These are phyloP conservation scores for Xenopus petersii DNA, from an alignment of 2,797 vertebrate species.

Conservation along the genomic window DNA sequence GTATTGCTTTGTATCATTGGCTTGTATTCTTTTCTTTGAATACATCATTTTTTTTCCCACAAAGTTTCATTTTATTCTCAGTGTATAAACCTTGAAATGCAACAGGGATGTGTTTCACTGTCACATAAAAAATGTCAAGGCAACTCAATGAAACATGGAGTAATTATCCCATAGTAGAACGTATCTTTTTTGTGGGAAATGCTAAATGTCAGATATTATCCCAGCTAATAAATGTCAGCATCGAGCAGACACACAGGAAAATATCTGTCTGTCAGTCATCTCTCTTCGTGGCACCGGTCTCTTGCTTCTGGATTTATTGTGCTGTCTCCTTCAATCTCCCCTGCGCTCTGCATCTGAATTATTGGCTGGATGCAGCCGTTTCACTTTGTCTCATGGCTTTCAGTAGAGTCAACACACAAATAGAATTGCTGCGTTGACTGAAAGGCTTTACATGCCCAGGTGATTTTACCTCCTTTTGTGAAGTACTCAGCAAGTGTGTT, in stretches of 20 bases:
- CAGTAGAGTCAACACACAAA: neutral
- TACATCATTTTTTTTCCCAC: too few species aligned
- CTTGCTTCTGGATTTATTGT: too few species aligned
- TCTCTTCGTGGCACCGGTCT: slow-evolving; percentile 18
- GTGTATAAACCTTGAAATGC: too few species aligned
- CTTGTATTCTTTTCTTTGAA: too few species aligned
- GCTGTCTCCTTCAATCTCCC: neutral
- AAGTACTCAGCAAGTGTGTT: neutral
- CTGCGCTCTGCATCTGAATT: neutral
- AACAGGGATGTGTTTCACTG: too few species aligned
- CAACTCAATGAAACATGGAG: too few species aligned
- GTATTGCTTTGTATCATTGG: too few species aligned
- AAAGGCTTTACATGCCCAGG: neutral
- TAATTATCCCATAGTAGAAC: too few species aligned
- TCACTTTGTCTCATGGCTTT: neutral
- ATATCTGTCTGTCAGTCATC: slow-evolving; percentile 20
- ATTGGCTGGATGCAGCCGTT: neutral
- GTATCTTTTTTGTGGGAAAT: too few species aligned
- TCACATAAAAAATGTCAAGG: too few species aligned
- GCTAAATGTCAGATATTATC: slow-evolving; percentile 9
- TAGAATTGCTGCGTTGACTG: neutral
- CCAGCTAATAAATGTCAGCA: slow-evolving; percentile 22
- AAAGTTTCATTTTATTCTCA: too few species aligned
- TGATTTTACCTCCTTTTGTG: neutral
- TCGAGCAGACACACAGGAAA: neutral